phyloP scores from a whole-genome alignment of 2,888 invertebrate genomes.

The Conchocele bisecta region DNA sequence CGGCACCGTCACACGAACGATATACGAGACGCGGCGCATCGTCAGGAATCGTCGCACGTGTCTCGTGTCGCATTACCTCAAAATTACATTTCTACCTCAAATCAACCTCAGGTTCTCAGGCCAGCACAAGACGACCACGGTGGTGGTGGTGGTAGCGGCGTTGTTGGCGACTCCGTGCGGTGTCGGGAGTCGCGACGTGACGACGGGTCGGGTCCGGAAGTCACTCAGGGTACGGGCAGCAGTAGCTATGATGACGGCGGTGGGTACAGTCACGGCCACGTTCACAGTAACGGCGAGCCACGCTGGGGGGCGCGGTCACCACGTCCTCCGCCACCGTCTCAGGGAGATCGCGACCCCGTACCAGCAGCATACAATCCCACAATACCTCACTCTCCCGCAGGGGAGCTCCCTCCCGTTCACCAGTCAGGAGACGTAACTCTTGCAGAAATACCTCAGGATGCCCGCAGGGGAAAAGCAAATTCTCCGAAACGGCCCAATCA shows the following conservation, averaged over 20 bases:
- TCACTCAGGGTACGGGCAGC: conserved; percentile 21
- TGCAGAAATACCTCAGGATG: conserved; percentile 55
- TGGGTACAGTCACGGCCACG: conserved; percentile 9
- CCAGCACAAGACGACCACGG: conserved; percentile 9
- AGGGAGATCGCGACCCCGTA: conserved; percentile 40
- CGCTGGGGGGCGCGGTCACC: conserved; percentile 21
- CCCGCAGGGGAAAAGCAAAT: too few species aligned
- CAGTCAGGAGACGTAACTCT: conserved; percentile 31
- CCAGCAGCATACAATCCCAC: conserved; percentile 43
- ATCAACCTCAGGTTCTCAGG: conserved; percentile 41
- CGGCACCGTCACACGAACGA: too few species aligned
- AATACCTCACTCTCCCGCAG: conserved; percentile 38
- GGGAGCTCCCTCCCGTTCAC: conserved; percentile 25
- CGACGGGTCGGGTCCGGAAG: too few species aligned
- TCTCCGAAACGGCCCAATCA: too few species aligned
- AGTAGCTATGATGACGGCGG: conserved; percentile 1
- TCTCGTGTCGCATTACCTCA: not conserved
- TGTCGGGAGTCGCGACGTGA: too few species aligned
- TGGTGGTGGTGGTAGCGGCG: not conserved
- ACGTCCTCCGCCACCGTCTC: conserved; percentile 24
- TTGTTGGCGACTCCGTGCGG: conserved; percentile 7
- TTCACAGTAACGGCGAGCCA: conserved; percentile 29
- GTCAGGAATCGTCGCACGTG: not conserved
- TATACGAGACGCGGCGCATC: too few species aligned
- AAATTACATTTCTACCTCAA: conserved; percentile 52